phyloP scores from a whole-genome alignment of 2,888 invertebrate species.

The Ophion ellenae region DNA sequence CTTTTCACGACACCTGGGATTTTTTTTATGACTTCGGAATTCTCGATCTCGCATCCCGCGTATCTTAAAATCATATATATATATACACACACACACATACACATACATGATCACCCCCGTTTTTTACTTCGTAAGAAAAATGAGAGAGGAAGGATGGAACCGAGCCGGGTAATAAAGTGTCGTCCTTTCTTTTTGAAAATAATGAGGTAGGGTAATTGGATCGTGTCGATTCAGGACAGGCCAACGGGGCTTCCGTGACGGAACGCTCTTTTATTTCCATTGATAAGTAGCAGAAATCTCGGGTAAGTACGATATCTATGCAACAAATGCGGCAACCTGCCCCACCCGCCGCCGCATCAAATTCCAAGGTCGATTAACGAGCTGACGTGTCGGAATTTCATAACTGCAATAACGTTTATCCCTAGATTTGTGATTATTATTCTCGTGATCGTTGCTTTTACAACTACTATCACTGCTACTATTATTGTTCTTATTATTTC shows the following conservation, averaged over 20 bases:
- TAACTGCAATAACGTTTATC: constrained; percentile 12
- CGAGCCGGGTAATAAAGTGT: background rate
- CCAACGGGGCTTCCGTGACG: constrained; percentile 58
- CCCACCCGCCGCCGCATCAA: background rate
- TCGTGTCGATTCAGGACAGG: constrained; percentile 54
- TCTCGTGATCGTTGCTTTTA: too few species aligned
- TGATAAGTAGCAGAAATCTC: constrained; percentile 12
- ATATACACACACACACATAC: too few species aligned
- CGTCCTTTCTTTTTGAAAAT: constrained; percentile 51
- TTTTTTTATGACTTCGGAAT: too few species aligned
- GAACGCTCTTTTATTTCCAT: constrained; percentile 28
- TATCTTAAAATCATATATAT: too few species aligned
- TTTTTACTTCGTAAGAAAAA: background rate
- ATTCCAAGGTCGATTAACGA: constrained; percentile 15
- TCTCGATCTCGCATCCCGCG: too few species aligned
- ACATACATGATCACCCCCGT: background rate
- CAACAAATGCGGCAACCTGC: background rate
- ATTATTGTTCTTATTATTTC: too few species aligned
- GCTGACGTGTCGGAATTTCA: constrained; percentile 32
- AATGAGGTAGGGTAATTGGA: constrained; percentile 43
- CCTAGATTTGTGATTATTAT: background rate
- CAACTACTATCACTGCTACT: too few species aligned
- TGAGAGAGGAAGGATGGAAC: constrained; percentile 14
- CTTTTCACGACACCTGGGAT: too few species aligned
- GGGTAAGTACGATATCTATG: constrained; percentile 5